Evolutionary conservation across 2,797 vertebrate species (phyloP), one percentile per base, ranked within the genome.

Genomic region (Onychomys leucogaster): DNA sequence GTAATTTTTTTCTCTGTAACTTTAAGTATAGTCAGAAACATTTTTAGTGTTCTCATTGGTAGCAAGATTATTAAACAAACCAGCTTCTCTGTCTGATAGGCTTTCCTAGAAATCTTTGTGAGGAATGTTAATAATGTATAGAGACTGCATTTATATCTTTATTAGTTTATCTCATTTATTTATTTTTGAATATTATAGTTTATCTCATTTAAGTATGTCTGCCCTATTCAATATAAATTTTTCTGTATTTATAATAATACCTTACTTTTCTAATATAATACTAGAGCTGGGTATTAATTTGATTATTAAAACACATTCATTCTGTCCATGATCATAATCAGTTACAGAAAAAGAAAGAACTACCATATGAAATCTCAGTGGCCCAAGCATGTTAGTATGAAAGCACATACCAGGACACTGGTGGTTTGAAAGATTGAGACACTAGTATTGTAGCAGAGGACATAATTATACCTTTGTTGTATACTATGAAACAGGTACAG

Each of bases 291-390:
- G 61, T 76, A 94, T 27, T 89, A 23, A 16, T 25, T 89, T 55
- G 85, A 95, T 84, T 88, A 94, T 71, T 19, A 43, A 95, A 86
- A 82, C 71, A 67, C 78, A 92, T 46, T 86, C 63, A 91, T 25
- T 91, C 80, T 96, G 3, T 80, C n/a, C 63, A 8, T 0, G 34
- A 10, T 86, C 59, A 85, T 19, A 59, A 84, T 89, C 61, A 61
- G 89, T 65, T 27, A 69, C 55, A 75, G 95, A 83, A 96, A 97
- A n/a, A 86, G 41, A 0, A 83, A 91, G 57, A 76, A 34, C 6
- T 52, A 2, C 10, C 52, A 76, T 59, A 84, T 11, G 76, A 87
- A 96, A 93, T 61, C 76, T 85, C 52, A 89, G n/a, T 71, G 63
- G 88, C 43, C 81, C 46, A 69, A 86, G 63, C 7, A n/a, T 63